A percentile compares a stretch with the other conserved stretches of the same genome.
Conservation (phyloP, 37 sponge, comb jelly and placozoan genomes). For the Tethya wilhelma region DNA sequence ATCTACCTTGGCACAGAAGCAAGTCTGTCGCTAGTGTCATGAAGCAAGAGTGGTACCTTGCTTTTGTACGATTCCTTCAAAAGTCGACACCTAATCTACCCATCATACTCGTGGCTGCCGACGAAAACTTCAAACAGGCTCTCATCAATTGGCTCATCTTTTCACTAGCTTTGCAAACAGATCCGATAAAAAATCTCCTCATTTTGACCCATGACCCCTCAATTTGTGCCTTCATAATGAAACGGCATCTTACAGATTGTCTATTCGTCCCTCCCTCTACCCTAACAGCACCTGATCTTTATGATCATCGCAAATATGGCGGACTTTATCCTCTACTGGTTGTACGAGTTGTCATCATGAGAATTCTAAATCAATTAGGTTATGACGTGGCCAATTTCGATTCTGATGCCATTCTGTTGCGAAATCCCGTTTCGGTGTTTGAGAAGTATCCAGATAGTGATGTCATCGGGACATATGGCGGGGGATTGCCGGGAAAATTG, state of each 20-base stretch:
- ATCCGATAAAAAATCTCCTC: constrained; percentile 10
- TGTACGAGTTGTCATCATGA: constrained; percentile 3
- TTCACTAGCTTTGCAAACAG: background rate
- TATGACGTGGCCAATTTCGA: constrained; percentile 27
- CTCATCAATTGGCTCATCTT: constrained; percentile 30
- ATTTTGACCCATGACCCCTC: background rate
- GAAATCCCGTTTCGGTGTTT: background rate
- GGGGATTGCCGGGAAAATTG: background rate
- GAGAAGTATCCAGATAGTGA: constrained; percentile 21
- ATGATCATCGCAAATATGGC: background rate
- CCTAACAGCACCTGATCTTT: background rate
- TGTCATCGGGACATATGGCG: constrained; percentile 16
- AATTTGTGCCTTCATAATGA: background rate
- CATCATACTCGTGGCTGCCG: background rate
- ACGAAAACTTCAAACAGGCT: background rate
- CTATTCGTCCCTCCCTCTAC: background rate
- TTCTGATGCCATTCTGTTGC: constrained; percentile 27
- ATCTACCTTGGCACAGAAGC: too few relatives aligned
- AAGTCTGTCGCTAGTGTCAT: too few relatives aligned
- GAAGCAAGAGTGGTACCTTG: too few relatives aligned
- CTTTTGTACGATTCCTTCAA: background rate
- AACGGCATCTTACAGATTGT: background rate
- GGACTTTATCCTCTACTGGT: background rate
- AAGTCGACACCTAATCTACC: background rate
- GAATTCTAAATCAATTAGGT: constrained; percentile 28